phyloP scores from a whole-genome alignment of 2,888 invertebrate genomes.

The Ochropleura plecta region DNA sequence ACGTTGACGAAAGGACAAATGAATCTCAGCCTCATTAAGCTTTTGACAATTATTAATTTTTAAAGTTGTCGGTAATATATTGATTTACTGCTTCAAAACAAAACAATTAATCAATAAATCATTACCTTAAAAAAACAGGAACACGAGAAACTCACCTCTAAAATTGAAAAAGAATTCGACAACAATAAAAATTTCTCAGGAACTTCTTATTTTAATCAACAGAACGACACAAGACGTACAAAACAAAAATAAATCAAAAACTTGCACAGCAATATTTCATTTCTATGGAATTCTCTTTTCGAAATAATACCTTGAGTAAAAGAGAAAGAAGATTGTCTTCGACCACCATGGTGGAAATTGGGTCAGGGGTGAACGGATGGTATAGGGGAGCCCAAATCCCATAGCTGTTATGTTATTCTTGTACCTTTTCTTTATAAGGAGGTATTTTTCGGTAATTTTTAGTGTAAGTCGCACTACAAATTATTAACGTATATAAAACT shows the following conservation, averaged over 20 bases:
- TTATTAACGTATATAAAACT: too few species aligned
- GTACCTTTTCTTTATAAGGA: neutral
- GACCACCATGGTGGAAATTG: constrained; percentile 60
- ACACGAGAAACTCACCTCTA: neutral
- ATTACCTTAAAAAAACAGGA: neutral
- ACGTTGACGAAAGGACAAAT: neutral
- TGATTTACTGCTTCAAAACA: neutral
- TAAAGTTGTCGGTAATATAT: neutral
- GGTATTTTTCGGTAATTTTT: too few species aligned
- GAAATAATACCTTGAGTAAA: constrained; percentile 12
- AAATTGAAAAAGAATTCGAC: neutral
- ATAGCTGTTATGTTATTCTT: neutral
- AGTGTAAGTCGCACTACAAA: too few species aligned
- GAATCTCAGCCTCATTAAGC: neutral
- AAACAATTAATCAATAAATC: neutral
- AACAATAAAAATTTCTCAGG: constrained; percentile 3
- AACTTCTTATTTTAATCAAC: neutral
- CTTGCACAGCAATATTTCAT: constrained; percentile 19
- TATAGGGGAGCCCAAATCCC: constrained; percentile 39
- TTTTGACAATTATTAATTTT: neutral
- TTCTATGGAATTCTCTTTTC: constrained; percentile 4
- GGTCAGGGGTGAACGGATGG: constrained; percentile 63
- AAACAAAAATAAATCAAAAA: constrained; percentile 37
- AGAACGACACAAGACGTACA: neutral
- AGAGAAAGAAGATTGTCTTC: constrained; percentile 45